These are phyloP conservation scores for Venturia canescens DNA, from an alignment of 1,140 invertebrate species.

Conservation along the genomic window DNA sequence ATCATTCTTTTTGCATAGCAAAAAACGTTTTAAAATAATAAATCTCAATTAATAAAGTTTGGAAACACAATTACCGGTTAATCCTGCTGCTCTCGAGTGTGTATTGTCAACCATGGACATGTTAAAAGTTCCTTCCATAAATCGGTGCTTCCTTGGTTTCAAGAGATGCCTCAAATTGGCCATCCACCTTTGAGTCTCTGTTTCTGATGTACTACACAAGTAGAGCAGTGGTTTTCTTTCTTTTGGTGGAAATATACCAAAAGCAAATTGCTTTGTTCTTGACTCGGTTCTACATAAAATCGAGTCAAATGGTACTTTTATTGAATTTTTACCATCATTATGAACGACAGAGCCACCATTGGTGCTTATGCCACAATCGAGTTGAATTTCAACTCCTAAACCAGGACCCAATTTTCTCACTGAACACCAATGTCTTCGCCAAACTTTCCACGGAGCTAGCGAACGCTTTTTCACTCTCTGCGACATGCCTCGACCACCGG, in stretches of 20 bases:
- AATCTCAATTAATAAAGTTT: not conserved
- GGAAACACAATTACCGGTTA: slow-evolving; percentile 67
- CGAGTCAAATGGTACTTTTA: slow-evolving; percentile 72
- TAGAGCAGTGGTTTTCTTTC: slow-evolving; percentile 77
- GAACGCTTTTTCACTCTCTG: slow-evolving; percentile 67
- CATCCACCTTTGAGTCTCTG: slow-evolving; percentile 79
- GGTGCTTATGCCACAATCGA: slow-evolving; percentile 63
- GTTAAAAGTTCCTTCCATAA: slow-evolving; percentile 71
- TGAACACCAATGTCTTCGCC: slow-evolving; percentile 74
- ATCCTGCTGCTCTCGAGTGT: slow-evolving; percentile 76
- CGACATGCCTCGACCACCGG: slow-evolving; percentile 61
- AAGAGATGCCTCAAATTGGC: slow-evolving; percentile 75
- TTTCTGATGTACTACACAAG: slow-evolving; percentile 76
- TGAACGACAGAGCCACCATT: slow-evolving; percentile 16
- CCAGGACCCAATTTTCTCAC: slow-evolving; percentile 65
- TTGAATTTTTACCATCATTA: slow-evolving; percentile 61
- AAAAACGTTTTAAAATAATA: not conserved
- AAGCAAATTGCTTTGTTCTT: slow-evolving; percentile 77
- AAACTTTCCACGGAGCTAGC: slow-evolving; percentile 68
- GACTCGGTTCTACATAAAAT: slow-evolving; percentile 78
- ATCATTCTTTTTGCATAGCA: too few species aligned
- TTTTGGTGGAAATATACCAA: slow-evolving; percentile 76
- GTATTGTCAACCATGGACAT: slow-evolving; percentile 78
- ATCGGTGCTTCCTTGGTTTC: slow-evolving; percentile 67
- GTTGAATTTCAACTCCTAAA: slow-evolving; percentile 66